These are phyloP conservation scores for Melanerpes aurifrons DNA, from an alignment of 2,113 vertebrate genomes.

Conservation along the genomic window DNA sequence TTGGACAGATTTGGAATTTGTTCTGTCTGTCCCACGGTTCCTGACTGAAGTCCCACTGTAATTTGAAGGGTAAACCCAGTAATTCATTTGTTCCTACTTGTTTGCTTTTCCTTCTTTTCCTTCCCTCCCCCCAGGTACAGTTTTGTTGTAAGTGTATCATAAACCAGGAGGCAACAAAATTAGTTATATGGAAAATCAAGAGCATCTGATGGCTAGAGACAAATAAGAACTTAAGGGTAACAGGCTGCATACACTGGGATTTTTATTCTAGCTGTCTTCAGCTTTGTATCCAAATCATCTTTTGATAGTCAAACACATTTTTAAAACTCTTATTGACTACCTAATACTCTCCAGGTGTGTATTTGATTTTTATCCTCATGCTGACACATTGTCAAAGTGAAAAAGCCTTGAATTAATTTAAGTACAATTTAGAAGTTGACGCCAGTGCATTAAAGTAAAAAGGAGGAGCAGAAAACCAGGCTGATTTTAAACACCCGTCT, in stretches of 20 bases:
- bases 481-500: background rate
- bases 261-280: slow-evolving; percentile 1
- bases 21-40: background rate
- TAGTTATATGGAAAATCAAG: background rate
- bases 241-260: slow-evolving; percentile 3
- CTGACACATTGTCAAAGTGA: background rate
- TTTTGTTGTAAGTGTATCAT: background rate
- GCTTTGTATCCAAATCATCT: background rate
- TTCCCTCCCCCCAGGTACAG: too few relatives aligned
- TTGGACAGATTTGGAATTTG: background rate
- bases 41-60: background rate
- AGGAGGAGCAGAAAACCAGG: background rate
- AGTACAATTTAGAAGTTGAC: background rate
- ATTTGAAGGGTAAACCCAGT: background rate
- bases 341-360: slow-evolving; percentile 7
- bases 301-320: background rate
- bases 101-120: background rate
- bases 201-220: slow-evolving; percentile 27
- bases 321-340: background rate
- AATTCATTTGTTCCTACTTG: background rate
- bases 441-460: background rate
- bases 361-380: background rate
- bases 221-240: background rate
- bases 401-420: background rate
- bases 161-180: slow-evolving; percentile 8